Conservation (phyloP, 2,888 invertebrate genomes). For the Nymphalis c-album region DNA sequence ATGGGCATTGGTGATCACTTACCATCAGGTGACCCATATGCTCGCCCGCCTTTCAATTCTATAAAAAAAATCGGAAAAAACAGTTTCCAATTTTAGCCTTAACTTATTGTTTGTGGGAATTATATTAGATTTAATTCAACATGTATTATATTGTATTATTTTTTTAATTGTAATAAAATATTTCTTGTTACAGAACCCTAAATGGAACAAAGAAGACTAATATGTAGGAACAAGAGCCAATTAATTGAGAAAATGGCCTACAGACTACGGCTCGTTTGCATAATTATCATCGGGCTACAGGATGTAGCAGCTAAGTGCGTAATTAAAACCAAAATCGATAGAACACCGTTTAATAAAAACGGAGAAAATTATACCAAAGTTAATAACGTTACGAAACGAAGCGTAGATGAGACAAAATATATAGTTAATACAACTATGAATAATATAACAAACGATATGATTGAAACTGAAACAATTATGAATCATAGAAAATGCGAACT, state of each 20-base stretch:
- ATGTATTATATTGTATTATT: too few relatives aligned
- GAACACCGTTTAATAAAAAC: background rate
- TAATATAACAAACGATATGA: background rate
- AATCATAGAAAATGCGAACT: slow-evolving; percentile 39
- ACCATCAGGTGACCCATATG: too few relatives aligned
- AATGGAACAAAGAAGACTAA: slow-evolving; percentile 7
- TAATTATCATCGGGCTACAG: slow-evolving; percentile 6
- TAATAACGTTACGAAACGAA: background rate
- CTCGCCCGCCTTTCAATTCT: too few relatives aligned
- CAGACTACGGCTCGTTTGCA: background rate
- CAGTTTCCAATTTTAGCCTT: too few relatives aligned
- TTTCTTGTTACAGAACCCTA: slow-evolving; percentile 22
- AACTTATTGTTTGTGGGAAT: too few relatives aligned
- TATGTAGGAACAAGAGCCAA: background rate
- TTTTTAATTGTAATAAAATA: background rate
- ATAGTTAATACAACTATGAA: background rate
- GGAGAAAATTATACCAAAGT: background rate
- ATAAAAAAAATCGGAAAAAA: too few relatives aligned
- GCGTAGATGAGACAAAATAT: slow-evolving; percentile 1
- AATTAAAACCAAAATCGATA: slow-evolving; percentile 4
- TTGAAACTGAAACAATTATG: background rate
- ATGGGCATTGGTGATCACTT: too few relatives aligned
- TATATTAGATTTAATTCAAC: too few relatives aligned
- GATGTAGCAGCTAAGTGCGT: slow-evolving; percentile 1
- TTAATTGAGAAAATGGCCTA: slow-evolving; percentile 15